Evolutionary conservation across 2,797 vertebrate genomes (phyloP).

Genomic region (Falco berigora): DNA sequence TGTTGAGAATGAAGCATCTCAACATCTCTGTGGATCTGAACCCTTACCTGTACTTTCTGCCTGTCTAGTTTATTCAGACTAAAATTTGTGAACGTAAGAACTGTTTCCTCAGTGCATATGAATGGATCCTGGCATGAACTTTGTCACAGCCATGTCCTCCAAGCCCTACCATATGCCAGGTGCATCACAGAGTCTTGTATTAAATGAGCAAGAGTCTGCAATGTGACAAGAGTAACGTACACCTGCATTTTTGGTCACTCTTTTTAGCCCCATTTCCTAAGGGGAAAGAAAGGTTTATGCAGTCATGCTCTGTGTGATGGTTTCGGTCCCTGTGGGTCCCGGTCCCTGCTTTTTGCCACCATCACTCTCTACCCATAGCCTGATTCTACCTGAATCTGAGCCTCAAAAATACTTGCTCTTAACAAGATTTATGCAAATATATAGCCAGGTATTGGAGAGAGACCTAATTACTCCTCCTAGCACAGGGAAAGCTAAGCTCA

Average conservation of each 20-base stretch:
- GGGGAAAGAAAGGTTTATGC: background rate
- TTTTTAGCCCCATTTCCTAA: background rate
- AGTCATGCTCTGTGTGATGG: background rate
- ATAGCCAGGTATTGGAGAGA: background rate
- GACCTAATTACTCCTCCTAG: background rate
- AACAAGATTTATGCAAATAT: background rate
- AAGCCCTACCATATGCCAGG: background rate
- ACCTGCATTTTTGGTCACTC: background rate
- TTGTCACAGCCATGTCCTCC: background rate
- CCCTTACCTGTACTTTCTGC: background rate
- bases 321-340: background rate
- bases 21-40: background rate
- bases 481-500: background rate
- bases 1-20: background rate
- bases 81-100: background rate
- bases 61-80: background rate
- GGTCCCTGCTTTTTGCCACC: background rate
- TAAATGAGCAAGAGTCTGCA: background rate
- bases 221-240: background rate
- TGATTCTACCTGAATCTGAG: background rate
- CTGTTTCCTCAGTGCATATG: background rate
- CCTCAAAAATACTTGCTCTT: background rate
- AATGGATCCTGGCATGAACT: background rate
- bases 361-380: background rate
- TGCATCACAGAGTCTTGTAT: background rate